Base-by-base conservation (phyloP, 2,113 vertebrate genomes). In the Coptodon bakossiorum region DNA sequence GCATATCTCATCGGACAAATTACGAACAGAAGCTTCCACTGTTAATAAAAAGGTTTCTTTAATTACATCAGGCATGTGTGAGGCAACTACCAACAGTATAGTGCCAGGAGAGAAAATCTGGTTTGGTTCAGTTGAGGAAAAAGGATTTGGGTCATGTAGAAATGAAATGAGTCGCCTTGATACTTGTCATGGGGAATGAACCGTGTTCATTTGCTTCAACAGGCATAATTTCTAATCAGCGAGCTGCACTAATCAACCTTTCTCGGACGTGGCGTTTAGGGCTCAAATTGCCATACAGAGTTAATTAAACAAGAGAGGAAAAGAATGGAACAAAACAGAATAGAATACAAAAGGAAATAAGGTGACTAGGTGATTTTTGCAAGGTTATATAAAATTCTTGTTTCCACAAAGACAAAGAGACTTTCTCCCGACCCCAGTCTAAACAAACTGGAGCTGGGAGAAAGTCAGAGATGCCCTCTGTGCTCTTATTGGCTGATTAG, bases 211-310 rank as follows among this genome's bases (percentile, higher is more conserved):
- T 79, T 86, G 83, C 90, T 93, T 93, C 91, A 93, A 87, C 73
- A 38, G 86, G 52, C 88, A 89, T 86, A 16, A 89, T 94, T 93
- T 92, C 82, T 83, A 88, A 93, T 94, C 92, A 93, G 81, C 78
- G 86, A 81, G 83, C 88, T 91, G 85, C 89, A 81, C 85, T 90
- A 89, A 92, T 92, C 89, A 90, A 91, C 85, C 94, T 90, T 92
- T 92, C 48, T 90, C 14, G 2, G 80, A 88, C 84, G 76, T 83
- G 87, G 54, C 81, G 90, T 89, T 91, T 79, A 88, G 84, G 50
- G 52, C 61, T 84, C 54, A 90, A 88, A 94, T 90, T 84, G 83
- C 85, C 66, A 80, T 66, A 73, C 24, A 52, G 43, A 87, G 78
- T 85, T 92, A 92, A 95, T 93, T 90, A 89, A 90, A 93, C 79